phyloP scores from a whole-genome alignment of 2,888 invertebrate species.

The Cryptophagus acutangulus region DNA sequence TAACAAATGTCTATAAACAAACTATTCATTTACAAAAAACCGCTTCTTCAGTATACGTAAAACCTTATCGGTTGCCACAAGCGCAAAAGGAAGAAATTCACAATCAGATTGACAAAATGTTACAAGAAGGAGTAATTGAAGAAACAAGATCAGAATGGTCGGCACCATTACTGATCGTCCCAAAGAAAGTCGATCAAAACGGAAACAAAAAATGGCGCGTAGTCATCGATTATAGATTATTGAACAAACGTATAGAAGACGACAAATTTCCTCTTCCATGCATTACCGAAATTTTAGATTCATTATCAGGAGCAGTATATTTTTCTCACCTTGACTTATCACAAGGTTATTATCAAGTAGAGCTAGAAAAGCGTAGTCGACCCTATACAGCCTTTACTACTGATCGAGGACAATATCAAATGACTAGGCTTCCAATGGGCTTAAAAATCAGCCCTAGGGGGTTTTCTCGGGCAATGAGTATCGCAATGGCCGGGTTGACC shows the following conservation, averaged over 20 bases:
- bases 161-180: conserved; percentile 22
- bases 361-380: conserved; percentile 22
- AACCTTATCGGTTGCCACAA: conserved; percentile 26
- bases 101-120: conserved; percentile 24
- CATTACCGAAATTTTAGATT: conserved; percentile 31
- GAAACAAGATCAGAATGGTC: conserved; percentile 23
- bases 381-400: conserved; percentile 28
- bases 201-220: conserved; percentile 20
- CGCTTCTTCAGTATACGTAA: conserved; percentile 21
- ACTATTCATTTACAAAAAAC: conserved; percentile 21
- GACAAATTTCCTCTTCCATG: conserved; percentile 17
- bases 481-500: conserved; percentile 26
- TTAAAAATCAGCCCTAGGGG: conserved; percentile 27
- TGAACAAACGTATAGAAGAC: conserved; percentile 14
- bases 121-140: conserved; percentile 25
- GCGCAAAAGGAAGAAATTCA: conserved; percentile 27
- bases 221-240: conserved; percentile 22
- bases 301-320: conserved; percentile 27
- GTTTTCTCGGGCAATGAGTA: conserved; percentile 28
- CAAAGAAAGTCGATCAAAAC: conserved; percentile 20
- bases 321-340: conserved; percentile 27
- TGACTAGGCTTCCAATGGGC: conserved; percentile 27
- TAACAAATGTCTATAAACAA: conserved; percentile 27
- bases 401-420: conserved; percentile 28
- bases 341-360: conserved; percentile 30